Evolutionary conservation across 2,113 vertebrate species (phyloP).

Genomic region (Gnathonemus longibarbis): DNA sequence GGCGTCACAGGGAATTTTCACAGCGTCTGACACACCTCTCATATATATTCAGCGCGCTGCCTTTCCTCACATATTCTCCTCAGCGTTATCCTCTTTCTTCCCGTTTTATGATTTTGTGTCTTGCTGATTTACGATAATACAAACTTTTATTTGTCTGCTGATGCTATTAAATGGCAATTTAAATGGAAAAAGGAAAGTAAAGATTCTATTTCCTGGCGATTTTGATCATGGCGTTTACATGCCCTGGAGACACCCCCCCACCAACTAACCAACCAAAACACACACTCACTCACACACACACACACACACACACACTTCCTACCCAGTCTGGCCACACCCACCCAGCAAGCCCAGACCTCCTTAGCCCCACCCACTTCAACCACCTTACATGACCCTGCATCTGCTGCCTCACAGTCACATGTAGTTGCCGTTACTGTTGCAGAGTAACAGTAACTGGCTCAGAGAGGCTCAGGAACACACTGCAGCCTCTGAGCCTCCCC

Average conservation of each 20-base stretch:
- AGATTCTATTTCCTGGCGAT: neutral
- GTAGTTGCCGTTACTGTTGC: neutral
- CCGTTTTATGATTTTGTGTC: neutral
- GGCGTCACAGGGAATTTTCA: neutral
- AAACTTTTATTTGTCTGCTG: neutral
- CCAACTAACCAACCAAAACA: neutral
- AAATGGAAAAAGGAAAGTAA: neutral
- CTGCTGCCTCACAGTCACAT: neutral
- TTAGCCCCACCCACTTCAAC: neutral
- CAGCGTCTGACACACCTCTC: neutral
- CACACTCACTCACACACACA: neutral
- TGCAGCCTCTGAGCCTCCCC: neutral
- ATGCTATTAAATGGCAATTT: neutral
- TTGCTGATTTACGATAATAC: neutral
- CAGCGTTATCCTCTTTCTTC: neutral
- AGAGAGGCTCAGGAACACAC: neutral
- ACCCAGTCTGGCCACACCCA: neutral
- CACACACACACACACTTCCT: neutral
- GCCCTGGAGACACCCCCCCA: neutral
- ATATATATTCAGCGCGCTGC: neutral
- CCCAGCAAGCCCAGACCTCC: neutral
- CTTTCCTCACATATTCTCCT: neutral
- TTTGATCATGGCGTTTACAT: neutral
- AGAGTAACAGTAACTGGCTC: neutral
- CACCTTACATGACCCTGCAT: neutral